Evolutionary conservation across 2,797 vertebrate genomes (phyloP).

Genomic region (Pampus argenteus): DNA sequence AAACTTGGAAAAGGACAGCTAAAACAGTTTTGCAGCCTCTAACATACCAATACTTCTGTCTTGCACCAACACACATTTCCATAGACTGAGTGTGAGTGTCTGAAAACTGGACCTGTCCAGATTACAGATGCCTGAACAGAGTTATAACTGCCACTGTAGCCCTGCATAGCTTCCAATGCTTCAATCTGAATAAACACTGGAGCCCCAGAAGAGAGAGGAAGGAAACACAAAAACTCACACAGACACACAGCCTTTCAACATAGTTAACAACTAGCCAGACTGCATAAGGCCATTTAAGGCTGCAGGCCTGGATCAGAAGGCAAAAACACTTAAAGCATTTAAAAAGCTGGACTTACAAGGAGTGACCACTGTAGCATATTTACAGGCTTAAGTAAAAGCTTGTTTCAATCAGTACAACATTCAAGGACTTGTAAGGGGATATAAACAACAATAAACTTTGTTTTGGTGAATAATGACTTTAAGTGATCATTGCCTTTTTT

Average conservation of each 20-base stretch:
- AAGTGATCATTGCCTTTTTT: slow-evolving; percentile 49
- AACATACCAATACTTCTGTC: no score
- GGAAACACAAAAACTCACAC: slow-evolving; percentile 20
- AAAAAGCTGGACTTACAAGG: slow-evolving; percentile 37
- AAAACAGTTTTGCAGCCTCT: no score
- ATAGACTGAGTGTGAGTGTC: no score
- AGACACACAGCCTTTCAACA: slow-evolving; percentile 14
- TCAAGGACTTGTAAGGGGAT: slow-evolving; percentile 19
- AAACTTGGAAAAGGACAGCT: background rate
- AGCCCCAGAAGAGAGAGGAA: slow-evolving; percentile 5
- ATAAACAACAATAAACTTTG: slow-evolving; percentile 38
- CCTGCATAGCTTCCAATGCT: slow-evolving; percentile 21
- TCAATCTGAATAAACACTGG: slow-evolving; percentile 43
- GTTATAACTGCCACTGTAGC: slow-evolving; percentile 31
- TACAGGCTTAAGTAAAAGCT: slow-evolving; percentile 46
- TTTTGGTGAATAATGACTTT: slow-evolving; percentile 40
- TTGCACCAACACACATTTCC: no score
- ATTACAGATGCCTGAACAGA: slow-evolving; percentile 25
- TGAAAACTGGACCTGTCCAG: no score
- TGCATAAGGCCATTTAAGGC: slow-evolving; percentile 46
- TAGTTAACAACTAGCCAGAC: slow-evolving; percentile 21
- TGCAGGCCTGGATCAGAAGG: slow-evolving; percentile 57
- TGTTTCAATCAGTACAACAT: slow-evolving; percentile 30
- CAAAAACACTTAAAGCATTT: slow-evolving; percentile 58
- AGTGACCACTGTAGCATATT: slow-evolving; percentile 54